Evolutionary conservation across 2,888 invertebrate genomes (phyloP).

Genomic region (Nomada hirtipes): DNA sequence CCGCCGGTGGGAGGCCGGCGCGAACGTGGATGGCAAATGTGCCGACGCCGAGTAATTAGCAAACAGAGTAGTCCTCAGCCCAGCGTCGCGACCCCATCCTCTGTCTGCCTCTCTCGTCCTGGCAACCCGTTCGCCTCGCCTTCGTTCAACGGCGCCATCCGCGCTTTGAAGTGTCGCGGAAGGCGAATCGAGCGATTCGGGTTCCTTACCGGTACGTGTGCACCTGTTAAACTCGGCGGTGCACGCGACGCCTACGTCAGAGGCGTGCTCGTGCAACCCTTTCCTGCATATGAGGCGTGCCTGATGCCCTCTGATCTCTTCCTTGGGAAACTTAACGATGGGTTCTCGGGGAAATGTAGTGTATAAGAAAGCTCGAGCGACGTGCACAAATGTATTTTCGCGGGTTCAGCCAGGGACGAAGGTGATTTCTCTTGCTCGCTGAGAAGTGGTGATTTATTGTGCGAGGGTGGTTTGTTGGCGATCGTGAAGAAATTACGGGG

Average conservation of each 20-base stretch:
- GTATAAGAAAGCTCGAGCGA: not conserved
- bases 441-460: too few relatives aligned
- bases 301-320: not conserved
- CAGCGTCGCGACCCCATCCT: constrained; percentile 12
- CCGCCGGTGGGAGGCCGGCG: constrained; percentile 70
- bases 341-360: not conserved
- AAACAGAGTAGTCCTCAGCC: constrained; percentile 74
- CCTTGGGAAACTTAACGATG: not conserved
- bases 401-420: not conserved
- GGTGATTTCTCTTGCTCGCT: too few relatives aligned
- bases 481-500: too few relatives aligned
- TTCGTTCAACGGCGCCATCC: constrained; percentile 2
- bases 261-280: constrained; percentile 4
- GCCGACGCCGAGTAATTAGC: constrained; percentile 81
- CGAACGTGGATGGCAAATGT: constrained; percentile 78
- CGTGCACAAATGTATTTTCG: not conserved
- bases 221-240: constrained; percentile 21
- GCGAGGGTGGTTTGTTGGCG: too few relatives aligned
- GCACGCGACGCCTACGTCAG: constrained; percentile 13
- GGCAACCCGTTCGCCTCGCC: constrained; percentile 6
- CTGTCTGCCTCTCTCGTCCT: constrained; percentile 17
- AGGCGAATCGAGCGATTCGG: constrained; percentile 39
- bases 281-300: not conserved
- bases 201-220: constrained; percentile 39
- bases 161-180: constrained; percentile 14